These are phyloP conservation scores for Sylvia borin DNA, from an alignment of 2,797 vertebrate species.

Conservation along the genomic window DNA sequence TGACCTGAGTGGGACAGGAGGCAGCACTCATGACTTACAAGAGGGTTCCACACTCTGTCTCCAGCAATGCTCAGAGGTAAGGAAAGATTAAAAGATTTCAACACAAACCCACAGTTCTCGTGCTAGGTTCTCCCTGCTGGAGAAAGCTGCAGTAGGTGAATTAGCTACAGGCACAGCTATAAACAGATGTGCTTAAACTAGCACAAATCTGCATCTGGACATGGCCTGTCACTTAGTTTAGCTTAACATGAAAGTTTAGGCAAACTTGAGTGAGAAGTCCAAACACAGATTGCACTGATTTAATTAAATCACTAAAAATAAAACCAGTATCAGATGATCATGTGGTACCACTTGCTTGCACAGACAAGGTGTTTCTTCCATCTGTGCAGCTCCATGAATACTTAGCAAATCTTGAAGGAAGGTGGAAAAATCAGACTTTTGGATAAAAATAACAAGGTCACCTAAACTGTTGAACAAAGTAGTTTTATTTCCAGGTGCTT, in stretches of 20 bases:
- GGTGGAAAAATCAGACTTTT: neutral
- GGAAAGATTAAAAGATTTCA: neutral
- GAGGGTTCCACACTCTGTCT: neutral
- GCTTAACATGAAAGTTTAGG: neutral
- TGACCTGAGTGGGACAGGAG: neutral
- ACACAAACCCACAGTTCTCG: neutral
- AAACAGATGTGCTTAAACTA: neutral
- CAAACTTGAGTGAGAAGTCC: neutral
- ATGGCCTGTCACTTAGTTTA: neutral
- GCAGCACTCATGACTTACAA: neutral
- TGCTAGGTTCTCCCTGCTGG: neutral
- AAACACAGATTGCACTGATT: neutral
- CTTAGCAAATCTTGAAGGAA: neutral
- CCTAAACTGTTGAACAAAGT: neutral
- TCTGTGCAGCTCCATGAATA: neutral
- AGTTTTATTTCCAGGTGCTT: neutral
- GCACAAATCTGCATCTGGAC: neutral
- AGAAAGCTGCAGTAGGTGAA: neutral
- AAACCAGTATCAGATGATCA: neutral
- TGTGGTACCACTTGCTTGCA: neutral
- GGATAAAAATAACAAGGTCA: neutral
- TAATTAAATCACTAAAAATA: constrained; percentile 29
- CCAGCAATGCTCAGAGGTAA: neutral
- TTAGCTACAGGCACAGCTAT: neutral
- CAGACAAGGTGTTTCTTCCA: constrained; percentile 3